Percentiles rank a stretch among this genome's conserved stretches.
Evolutionary conservation across 2,888 invertebrate genomes (phyloP).

Genomic region (Hirtodrosophila alboralis): DNA sequence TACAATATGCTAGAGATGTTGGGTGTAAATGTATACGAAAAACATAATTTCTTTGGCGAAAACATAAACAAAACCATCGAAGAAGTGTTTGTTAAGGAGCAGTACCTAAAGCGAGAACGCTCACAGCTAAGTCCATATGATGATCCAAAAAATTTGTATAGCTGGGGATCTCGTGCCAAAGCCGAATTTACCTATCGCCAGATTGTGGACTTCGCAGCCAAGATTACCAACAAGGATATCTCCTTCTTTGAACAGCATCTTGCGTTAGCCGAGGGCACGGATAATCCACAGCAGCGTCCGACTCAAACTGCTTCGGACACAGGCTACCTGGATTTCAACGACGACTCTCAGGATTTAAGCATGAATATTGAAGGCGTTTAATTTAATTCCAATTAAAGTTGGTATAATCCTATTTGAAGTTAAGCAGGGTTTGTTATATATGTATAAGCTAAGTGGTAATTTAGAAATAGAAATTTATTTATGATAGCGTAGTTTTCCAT

Average conservation of each 20-base stretch:
- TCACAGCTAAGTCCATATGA: conserved; percentile 44
- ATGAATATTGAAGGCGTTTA: no score
- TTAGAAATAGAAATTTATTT: no score
- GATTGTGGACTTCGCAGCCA: conserved; percentile 45
- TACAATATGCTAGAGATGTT: conserved; percentile 36
- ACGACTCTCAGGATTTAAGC: not conserved
- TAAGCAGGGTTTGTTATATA: no score
- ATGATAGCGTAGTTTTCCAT: no score
- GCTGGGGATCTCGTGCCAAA: conserved; percentile 62
- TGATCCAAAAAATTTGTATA: conserved; percentile 44
- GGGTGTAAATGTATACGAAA: conserved; percentile 45
- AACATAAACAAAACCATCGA: conserved; percentile 50
- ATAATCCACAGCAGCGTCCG: conserved; percentile 20
- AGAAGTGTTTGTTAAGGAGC: conserved; percentile 60
- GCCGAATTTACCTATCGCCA: conserved; percentile 47
- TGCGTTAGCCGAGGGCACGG: conserved; percentile 31
- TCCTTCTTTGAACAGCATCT: conserved; percentile 48
- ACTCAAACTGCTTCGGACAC: not conserved
- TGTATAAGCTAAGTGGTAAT: no score
- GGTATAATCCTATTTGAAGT: no score
- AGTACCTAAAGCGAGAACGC: conserved; percentile 59
- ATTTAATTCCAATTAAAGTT: no score
- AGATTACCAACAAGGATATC: conserved; percentile 41
- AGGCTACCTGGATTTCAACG: conserved; percentile 3
- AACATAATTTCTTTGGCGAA: conserved; percentile 60